Evolutionary conservation across 2,888 invertebrate species (phyloP), one percentile per base, ranked within the genome.

Genomic region (Harmothoe impar): DNA sequence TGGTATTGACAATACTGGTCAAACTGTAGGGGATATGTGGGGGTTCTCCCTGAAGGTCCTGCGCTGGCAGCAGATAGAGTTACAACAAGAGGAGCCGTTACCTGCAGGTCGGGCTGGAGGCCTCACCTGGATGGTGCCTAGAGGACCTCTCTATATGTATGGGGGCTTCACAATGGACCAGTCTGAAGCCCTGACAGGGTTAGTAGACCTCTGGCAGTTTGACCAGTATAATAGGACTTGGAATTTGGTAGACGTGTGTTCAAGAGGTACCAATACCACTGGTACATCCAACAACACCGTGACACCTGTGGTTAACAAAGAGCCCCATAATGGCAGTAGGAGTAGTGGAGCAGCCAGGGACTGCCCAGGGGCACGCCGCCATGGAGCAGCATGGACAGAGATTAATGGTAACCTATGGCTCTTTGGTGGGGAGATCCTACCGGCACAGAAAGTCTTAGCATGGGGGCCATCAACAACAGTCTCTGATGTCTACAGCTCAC

Each of bases 21-120:
- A 84, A 10, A 56, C 68, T 33, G n/a, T 90, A 17, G 3, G n/a
- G 0, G 91, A 91, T 54, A 81, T 90, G 68, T 91, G 91, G 91
- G 35, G 77, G 31, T 91, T 89, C 33, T 90, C 90, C 3, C 35
- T 91, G 20, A 43, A 43, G 51, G 20, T 12, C 17, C 77, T 91
- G 20, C 51, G 3, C 23, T 91, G 91, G 91, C n/a, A 51, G 43
- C 25, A 62, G 31, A 78, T 89, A 17, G 17, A 23, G 23, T 86
- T 31, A 17, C 23, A 51, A 0, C 52, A n/a, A 86, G 0, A 31
- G 3, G 33, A 52, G 3, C 52, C 31, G 7, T 23, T 25, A 54
- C 86, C 86, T 25, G 29, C 29, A 15, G 29, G 33, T 7, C 52
- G 86, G 17, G 86, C 86, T 17, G 86, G 86, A 25, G 0, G 29